Conservation (phyloP, 2,888 invertebrate species). For the Andrena bucephala region DNA sequence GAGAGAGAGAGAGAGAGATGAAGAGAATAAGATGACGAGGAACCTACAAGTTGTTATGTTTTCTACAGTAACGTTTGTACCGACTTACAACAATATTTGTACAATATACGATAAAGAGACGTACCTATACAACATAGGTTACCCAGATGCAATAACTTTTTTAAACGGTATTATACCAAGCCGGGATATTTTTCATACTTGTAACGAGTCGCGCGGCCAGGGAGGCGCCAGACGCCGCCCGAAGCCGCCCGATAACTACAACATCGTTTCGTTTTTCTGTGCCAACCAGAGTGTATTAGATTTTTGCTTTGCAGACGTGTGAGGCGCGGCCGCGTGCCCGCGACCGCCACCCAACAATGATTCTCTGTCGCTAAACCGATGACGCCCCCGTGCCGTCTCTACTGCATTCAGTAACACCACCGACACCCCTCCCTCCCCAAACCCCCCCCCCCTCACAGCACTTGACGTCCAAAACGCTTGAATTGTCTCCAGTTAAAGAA, state of each 20-base stretch:
- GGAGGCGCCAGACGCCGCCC: slow-evolving; percentile 17
- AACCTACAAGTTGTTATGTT: slow-evolving; percentile 83
- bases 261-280: slow-evolving; percentile 82
- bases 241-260: slow-evolving; percentile 55
- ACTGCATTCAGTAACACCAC: slow-evolving; percentile 51
- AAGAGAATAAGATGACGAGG: slow-evolving; percentile 65
- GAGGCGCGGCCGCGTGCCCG: slow-evolving; percentile 40
- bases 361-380: slow-evolving; percentile 45
- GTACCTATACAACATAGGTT: slow-evolving; percentile 83
- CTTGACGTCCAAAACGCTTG: slow-evolving; percentile 70
- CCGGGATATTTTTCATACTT: slow-evolving; percentile 76
- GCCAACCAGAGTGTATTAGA: slow-evolving; percentile 80
- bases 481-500: slow-evolving; percentile 62
- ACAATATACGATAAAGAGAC: slow-evolving; percentile 80
- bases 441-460: slow-evolving; percentile 46
- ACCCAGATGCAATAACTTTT: slow-evolving; percentile 85
- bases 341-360: slow-evolving; percentile 5
- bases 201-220: slow-evolving; percentile 65
- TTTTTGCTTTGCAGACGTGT: slow-evolving; percentile 72
- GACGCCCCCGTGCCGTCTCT: slow-evolving; percentile 10
- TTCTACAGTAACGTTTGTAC: slow-evolving; percentile 85
- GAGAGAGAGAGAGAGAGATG: slow-evolving; percentile 57
- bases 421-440: slow-evolving; percentile 47
- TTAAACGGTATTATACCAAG: slow-evolving; percentile 80
- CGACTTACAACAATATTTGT: slow-evolving; percentile 84